Percentiles rank a stretch among this genome's conserved stretches.
Evolutionary conservation across 2,113 vertebrate genomes (phyloP).

Genomic region (Esox niger): DNA sequence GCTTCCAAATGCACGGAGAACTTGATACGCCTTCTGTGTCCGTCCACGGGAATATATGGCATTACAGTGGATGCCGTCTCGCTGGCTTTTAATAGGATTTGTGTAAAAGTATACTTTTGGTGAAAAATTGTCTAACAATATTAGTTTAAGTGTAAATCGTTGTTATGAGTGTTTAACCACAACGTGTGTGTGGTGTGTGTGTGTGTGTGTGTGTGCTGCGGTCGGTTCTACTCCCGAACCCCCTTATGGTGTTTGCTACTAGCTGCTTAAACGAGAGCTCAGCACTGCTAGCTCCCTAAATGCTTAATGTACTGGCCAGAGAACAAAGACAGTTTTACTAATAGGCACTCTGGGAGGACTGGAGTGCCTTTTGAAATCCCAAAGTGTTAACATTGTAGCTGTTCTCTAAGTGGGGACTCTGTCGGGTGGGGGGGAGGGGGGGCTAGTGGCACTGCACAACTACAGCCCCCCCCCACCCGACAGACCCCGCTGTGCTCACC

Average conservation of each 20-base stretch:
- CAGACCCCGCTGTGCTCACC: not conserved
- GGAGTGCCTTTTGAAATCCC: not conserved
- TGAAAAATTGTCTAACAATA: too few species aligned
- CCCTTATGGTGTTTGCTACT: too few species aligned
- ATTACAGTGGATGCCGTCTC: too few species aligned
- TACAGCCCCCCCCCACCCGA: too few species aligned
- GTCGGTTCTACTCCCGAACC: not conserved
- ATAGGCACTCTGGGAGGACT: not conserved
- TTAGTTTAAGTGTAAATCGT: not conserved
- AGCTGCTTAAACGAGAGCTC: too few species aligned
- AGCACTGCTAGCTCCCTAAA: not conserved
- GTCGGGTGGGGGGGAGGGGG: too few species aligned
- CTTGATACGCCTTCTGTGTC: too few species aligned
- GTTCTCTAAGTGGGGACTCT: not conserved
- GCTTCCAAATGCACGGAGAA: too few species aligned
- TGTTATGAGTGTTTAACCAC: not conserved
- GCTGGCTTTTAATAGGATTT: too few species aligned
- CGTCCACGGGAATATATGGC: too few species aligned
- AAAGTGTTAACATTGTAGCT: not conserved
- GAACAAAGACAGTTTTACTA: conserved; percentile 5
- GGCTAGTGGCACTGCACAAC: too few species aligned
- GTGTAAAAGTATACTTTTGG: too few species aligned
- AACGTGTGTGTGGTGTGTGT: conserved; percentile 2
- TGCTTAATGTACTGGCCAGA: conserved; percentile 1
- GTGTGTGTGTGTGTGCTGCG: not conserved